These are phyloP conservation scores for Agonum fuliginosum DNA, from an alignment of 2,888 invertebrate species.

Conservation along the genomic window DNA sequence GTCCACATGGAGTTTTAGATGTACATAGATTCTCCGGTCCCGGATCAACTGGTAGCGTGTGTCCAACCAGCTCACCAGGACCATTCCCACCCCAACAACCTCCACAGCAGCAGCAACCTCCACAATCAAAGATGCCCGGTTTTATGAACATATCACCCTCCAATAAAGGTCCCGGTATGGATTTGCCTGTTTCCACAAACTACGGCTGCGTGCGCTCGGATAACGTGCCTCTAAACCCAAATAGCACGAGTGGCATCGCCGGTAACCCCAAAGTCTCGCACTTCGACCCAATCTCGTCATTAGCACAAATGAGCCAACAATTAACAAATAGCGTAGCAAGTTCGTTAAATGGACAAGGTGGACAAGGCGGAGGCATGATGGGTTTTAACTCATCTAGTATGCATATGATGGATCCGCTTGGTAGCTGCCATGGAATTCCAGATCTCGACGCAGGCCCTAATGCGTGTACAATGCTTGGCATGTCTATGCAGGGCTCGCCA, in stretches of 20 bases:
- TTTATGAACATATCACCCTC: conserved; percentile 73
- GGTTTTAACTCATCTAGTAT: conserved; percentile 75
- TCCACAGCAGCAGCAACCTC: conserved; percentile 68
- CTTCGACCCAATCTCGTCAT: conserved; percentile 94
- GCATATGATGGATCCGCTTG: conserved; percentile 72
- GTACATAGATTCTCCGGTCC: conserved; percentile 72
- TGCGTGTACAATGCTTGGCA: conserved; percentile 69
- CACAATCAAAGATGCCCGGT: conserved; percentile 64
- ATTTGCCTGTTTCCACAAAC: conserved; percentile 67
- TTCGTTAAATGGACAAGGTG: conserved; percentile 76
- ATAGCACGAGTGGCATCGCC: conserved; percentile 76
- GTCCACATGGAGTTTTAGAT: conserved; percentile 64
- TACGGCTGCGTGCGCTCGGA: conserved; percentile 75
- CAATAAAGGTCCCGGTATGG: conserved; percentile 68
- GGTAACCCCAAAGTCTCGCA: conserved; percentile 80
- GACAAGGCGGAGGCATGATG: conserved; percentile 74
- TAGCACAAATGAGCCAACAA: conserved; percentile 96
- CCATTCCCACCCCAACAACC: conserved; percentile 72
- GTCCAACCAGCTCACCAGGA: conserved; percentile 71
- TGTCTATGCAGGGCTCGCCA: conserved; percentile 69
- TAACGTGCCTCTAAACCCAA: conserved; percentile 81
- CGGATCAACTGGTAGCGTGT: conserved; percentile 71
- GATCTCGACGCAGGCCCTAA: conserved; percentile 67
- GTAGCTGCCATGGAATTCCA: conserved; percentile 63
- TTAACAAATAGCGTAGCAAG: conserved; percentile 85